Conservation (phyloP, 1,140 invertebrate genomes). For the Apis laboriosa region DNA sequence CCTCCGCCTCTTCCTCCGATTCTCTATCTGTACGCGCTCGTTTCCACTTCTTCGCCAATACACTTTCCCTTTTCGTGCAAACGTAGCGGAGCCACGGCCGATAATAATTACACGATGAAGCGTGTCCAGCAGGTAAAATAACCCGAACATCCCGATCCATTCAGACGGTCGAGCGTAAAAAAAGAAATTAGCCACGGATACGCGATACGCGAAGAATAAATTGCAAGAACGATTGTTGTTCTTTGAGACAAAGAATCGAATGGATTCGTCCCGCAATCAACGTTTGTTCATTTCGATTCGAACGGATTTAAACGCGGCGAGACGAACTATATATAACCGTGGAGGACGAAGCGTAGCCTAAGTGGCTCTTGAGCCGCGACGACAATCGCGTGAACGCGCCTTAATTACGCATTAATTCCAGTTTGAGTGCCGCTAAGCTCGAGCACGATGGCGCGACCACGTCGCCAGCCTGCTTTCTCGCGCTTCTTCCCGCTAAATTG, state of each 20-base stretch:
- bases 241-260: not conserved
- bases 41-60: constrained; percentile 22
- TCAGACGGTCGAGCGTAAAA: constrained; percentile 6
- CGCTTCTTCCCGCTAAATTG: constrained; percentile 66
- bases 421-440: constrained; percentile 65
- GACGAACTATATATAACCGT: not conserved
- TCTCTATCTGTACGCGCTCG: constrained; percentile 19
- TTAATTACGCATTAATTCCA: constrained; percentile 74
- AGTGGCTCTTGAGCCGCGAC: constrained; percentile 55
- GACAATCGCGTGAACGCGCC: constrained; percentile 64
- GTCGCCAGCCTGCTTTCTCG: constrained; percentile 44
- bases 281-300: constrained; percentile 47
- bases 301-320: constrained; percentile 41
- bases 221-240: not conserved
- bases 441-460: constrained; percentile 50
- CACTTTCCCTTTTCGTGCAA: constrained; percentile 44
- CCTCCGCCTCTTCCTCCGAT: not conserved
- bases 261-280: constrained; percentile 39
- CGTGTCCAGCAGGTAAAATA: constrained; percentile 21
- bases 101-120: constrained; percentile 42
- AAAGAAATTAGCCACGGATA: constrained; percentile 11
- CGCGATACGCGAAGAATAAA: not conserved
- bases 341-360: constrained; percentile 38
- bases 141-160: too few species aligned
- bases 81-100: constrained; percentile 15